Conservation (phyloP, 2,888 invertebrate species). For the Nasonovia ribisnigri region DNA sequence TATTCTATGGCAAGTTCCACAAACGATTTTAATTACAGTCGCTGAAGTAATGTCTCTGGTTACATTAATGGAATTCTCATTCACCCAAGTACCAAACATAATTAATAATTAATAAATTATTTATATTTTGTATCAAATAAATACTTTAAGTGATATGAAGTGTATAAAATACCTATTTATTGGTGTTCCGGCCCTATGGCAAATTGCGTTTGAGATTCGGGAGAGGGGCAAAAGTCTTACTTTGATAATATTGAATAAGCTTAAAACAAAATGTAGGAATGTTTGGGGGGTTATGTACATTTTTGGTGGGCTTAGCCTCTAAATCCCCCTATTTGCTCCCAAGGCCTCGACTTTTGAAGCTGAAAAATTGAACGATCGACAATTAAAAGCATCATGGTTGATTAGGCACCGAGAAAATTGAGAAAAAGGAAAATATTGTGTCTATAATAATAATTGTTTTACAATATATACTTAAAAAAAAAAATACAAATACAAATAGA, state of each 20-base stretch:
- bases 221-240: too few relatives aligned
- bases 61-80: conserved; percentile 95
- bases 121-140: neutral
- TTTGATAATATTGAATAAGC: too few relatives aligned
- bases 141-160: neutral
- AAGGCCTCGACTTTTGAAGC: too few relatives aligned
- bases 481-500: too few relatives aligned
- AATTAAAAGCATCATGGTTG: too few relatives aligned
- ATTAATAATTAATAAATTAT: neutral
- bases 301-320: too few relatives aligned
- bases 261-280: too few relatives aligned
- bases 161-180: neutral
- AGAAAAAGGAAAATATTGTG: neutral
- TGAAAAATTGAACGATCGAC: too few relatives aligned
- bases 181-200: too few relatives aligned
- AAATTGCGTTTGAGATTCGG: too few relatives aligned
- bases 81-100: conserved; percentile 79
- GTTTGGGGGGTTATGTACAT: too few relatives aligned
- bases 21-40: conserved; percentile 90
- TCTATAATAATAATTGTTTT: neutral
- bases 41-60: conserved; percentile 97
- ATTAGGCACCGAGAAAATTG: neutral
- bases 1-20: conserved; percentile 90
- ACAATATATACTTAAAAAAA: neutral
- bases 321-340: too few relatives aligned